Conservation (phyloP, 2,113 vertebrate genomes). For the Cathartes aura region DNA sequence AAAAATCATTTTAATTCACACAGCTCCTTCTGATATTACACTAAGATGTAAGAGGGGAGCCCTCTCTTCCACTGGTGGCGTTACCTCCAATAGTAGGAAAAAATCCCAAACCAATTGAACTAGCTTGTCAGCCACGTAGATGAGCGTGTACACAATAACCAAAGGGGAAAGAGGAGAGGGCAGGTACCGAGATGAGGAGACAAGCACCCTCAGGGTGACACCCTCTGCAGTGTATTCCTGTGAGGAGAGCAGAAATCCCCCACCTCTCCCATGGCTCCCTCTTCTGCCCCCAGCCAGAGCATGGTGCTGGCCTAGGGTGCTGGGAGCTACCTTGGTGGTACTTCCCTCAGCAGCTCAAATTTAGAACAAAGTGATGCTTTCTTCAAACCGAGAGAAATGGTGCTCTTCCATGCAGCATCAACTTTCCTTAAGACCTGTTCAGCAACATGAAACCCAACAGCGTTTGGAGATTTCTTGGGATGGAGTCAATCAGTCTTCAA, state of each 20-base stretch:
- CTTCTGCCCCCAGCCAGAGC: not conserved
- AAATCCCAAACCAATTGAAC: not conserved
- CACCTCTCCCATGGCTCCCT: not conserved
- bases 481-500: not conserved
- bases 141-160: not conserved
- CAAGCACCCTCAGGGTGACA: not conserved
- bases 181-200: not conserved
- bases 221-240: not conserved
- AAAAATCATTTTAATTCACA: not conserved
- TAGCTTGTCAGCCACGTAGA: not conserved
- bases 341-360: not conserved
- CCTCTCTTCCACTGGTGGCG: not conserved
- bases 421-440: not conserved
- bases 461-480: not conserved
- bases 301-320: not conserved
- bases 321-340: not conserved
- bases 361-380: not conserved
- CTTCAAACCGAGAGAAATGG: not conserved
- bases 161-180: not conserved
- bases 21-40: not conserved
- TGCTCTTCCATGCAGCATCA: not conserved
- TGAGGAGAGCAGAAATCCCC: not conserved
- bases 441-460: not conserved
- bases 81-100: not conserved
- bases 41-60: not conserved